Conservation (phyloP, 2,888 invertebrate genomes). For the Tachystola acroxantha region DNA sequence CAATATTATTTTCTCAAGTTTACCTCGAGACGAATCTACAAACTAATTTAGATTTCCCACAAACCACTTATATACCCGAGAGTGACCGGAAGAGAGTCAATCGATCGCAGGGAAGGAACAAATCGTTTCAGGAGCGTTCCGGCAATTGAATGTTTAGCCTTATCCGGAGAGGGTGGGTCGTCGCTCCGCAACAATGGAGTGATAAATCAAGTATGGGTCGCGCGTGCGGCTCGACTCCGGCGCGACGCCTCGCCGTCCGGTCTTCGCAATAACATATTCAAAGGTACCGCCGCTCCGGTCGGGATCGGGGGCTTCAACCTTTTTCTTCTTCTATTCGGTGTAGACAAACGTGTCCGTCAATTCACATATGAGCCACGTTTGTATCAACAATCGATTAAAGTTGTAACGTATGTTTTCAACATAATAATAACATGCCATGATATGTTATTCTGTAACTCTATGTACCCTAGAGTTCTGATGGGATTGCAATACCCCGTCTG, state of each 20-base stretch:
- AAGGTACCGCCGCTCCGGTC: conserved; percentile 47
- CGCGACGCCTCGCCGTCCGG: conserved; percentile 20
- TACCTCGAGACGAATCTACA: not conserved
- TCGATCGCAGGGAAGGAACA: conserved; percentile 63
- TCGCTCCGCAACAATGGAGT: conserved; percentile 70
- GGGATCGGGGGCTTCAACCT: conserved; percentile 7
- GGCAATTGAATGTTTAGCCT: conserved; percentile 74
- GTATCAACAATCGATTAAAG: not conserved
- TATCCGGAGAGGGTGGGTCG: conserved; percentile 69
- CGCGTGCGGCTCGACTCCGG: conserved; percentile 52
- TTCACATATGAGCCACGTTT: not conserved
- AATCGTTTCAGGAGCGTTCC: conserved; percentile 69
- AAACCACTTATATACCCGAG: conserved; percentile 26
- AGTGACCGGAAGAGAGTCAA: conserved; percentile 49
- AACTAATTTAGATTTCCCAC: not conserved
- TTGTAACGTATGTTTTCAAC: too few species aligned
- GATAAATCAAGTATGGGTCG: conserved; percentile 75
- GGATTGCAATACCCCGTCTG: too few species aligned
- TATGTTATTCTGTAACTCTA: too few species aligned
- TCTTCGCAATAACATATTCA: conserved; percentile 44
- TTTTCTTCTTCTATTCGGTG: not conserved
- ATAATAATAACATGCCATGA: too few species aligned
- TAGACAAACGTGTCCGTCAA: not conserved
- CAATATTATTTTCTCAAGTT: too few species aligned
- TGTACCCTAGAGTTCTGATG: too few species aligned